A percentile compares a stretch with the other conserved stretches of the same genome.
phyloP scores from a whole-genome alignment of 2,797 vertebrate genomes.

The Cuculus canorus region DNA sequence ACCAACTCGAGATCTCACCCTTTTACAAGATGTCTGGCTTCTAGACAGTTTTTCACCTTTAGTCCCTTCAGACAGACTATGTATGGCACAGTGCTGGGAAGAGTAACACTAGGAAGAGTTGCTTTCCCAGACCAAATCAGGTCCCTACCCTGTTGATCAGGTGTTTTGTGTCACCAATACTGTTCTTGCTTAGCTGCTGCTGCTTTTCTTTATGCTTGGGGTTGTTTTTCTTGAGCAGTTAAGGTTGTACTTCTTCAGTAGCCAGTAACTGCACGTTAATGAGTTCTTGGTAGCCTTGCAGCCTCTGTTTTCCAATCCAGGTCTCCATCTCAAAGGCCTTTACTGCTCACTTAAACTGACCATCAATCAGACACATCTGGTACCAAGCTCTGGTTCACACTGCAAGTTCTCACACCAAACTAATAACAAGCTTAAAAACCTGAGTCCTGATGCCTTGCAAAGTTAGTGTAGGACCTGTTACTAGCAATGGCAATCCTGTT shows the following conservation, averaged over 20 bases:
- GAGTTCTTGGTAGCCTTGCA: neutral
- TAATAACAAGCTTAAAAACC: neutral
- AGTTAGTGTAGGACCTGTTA: neutral
- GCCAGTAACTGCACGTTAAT: accelerated
- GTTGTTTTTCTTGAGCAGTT: neutral
- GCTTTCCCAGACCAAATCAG: neutral
- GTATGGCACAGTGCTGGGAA: neutral
- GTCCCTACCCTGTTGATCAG: neutral
- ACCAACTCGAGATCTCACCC: neutral
- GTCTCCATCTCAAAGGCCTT: neutral
- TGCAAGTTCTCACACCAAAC: neutral
- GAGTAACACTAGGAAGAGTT: neutral
- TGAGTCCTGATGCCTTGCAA: neutral
- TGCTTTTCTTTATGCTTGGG: neutral
- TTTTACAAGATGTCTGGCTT: neutral
- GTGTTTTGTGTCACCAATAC: accelerated
- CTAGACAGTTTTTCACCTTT: neutral
- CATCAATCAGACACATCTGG: neutral
- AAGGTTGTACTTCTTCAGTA: neutral
- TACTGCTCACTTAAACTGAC: neutral
- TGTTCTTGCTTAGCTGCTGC: neutral
- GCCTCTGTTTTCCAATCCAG: neutral
- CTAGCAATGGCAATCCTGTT: neutral
- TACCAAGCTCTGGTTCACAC: neutral
- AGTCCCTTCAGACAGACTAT: neutral